These are phyloP conservation scores for Mesorhabditis belari DNA, from an alignment of 2,888 invertebrate genomes.

Conservation along the genomic window DNA sequence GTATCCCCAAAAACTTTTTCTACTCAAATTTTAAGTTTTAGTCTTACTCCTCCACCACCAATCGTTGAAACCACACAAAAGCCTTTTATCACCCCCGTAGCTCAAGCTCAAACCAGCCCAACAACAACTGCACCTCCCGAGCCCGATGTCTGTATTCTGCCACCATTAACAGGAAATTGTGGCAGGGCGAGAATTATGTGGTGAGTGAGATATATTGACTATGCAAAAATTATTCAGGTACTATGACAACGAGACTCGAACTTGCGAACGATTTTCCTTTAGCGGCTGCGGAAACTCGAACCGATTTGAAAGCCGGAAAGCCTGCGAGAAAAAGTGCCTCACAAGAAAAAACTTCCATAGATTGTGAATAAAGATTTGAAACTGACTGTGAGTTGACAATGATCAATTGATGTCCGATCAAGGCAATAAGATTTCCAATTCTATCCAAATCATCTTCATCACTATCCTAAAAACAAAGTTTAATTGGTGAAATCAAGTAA, in stretches of 20 bases:
- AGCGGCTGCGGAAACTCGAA: slow-evolving; percentile 36
- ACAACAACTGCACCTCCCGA: slow-evolving; percentile 13
- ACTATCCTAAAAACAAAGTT: slow-evolving; percentile 13
- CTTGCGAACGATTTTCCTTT: slow-evolving; percentile 34
- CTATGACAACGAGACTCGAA: slow-evolving; percentile 24
- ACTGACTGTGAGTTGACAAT: slow-evolving; percentile 30
- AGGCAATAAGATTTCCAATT: slow-evolving; percentile 23
- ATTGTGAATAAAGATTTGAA: neutral
- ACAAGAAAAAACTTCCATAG: neutral
- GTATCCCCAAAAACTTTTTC: neutral
- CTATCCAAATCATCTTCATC: slow-evolving; percentile 25
- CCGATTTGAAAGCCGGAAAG: slow-evolving; percentile 23
- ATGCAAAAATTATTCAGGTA: slow-evolving; percentile 16
- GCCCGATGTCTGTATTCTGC: slow-evolving; percentile 8
- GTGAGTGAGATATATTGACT: slow-evolving; percentile 5
- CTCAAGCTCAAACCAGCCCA: no score
- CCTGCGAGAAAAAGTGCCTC: slow-evolving; percentile 26
- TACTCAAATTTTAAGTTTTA: neutral
- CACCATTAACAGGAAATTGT: slow-evolving; percentile 33
- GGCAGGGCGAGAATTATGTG: slow-evolving; percentile 31
- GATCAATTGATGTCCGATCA: slow-evolving; percentile 22
- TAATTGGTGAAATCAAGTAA: neutral
- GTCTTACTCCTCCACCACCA: slow-evolving; percentile 3
- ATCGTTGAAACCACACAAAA: slow-evolving; percentile 9
- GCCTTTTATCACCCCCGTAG: no score